Base-by-base conservation (phyloP, 2,797 vertebrate species). In the Falco naumanni region DNA sequence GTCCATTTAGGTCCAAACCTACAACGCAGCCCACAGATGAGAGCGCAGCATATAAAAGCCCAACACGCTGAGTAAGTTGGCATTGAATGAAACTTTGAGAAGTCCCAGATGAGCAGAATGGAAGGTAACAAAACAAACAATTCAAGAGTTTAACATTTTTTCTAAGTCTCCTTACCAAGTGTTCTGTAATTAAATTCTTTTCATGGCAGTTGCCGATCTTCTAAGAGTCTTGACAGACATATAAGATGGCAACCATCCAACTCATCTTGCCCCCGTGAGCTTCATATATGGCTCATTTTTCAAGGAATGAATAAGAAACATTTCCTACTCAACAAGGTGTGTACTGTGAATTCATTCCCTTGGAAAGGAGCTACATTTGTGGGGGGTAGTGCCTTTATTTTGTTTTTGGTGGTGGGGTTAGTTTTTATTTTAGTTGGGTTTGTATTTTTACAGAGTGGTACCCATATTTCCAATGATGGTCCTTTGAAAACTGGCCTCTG, bases 1-100 rank as follows among this genome's bases (percentile, higher is more conserved):
- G 96, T 96, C 86, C 63, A 53, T 84, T 96, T 90, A 89, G 74
- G 71, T 89, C 76, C 59, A 93, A 93, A 77, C 34, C 43, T 83
- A 89, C 85, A 97, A 91, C 48, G 89, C 4, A 6, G 91, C 77
- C 37, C 66, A 80, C 37, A 95, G 86, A 89, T 59, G 72, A 90
- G 89, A 95, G 72, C 0, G 5, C 12, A 78, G 63, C 33, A 8
- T 26, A 21, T 70, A 85, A 77, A 80, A 69, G 69, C 3, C 4
- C 25, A 95, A 77, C 53, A 89, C 56, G 51, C 1, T 50, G 66
- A 88, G 90, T 12, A 34, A 66, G n/a, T 10, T 92, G 90, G 48
- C 47, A 1, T 18, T 3, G 1, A 91, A 91, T 20, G 60, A 89
- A 96, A 76, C 54, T 93, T 56, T 79, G 57, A 57, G 10, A 92